Base-by-base conservation (phyloP, 2,888 invertebrate genomes). In the Meteorus cinctellus region DNA sequence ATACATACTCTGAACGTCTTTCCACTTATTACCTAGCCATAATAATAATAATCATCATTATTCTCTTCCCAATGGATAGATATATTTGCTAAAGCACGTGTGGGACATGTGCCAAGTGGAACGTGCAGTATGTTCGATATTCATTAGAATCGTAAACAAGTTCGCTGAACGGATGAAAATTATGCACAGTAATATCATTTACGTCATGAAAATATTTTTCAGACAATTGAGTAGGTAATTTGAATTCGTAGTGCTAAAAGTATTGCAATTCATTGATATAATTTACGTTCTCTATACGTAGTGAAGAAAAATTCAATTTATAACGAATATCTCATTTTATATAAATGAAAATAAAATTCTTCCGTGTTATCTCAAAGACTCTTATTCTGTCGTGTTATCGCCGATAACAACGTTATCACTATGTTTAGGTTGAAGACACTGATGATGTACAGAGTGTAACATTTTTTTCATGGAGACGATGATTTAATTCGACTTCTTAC, bases 321-420 rank as follows among this genome's bases (percentile, higher is more conserved):
- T 14, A 36, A 41, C 27, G 16, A 24, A 12, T n/a, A 36, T 10
- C 29, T 45, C 16, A 41, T 4, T 62, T 45, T 12, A 41, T 24
- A 67, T 65, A 45, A 65, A 70, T 59, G 36, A 19, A 8, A 8
- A 55, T 55, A 19, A 19, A 48, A 48, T 19, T 19, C 24, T 8
- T 19, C 4, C 45, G 36, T 8, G 51, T 41, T 71, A 71, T 75
- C 75, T 36, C 27, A 36, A 41, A 45, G 45, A 41, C 48, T 74
- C 45, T 62, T 16, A 41, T 29, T n/a, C 55, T 62, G 59, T 41
- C 71, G 31, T 29, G 45, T 75, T 66, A 75, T 70, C 75, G 65
- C 29, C 63, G 75, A 75, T 75, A 75, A 71, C 29, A 29, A 67
- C 66, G 59, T 74, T 74, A 75, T 75, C 70, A 51, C 63, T 41